Base-by-base conservation (phyloP, 2,888 invertebrate species). In the Andrena hattorfiana region DNA sequence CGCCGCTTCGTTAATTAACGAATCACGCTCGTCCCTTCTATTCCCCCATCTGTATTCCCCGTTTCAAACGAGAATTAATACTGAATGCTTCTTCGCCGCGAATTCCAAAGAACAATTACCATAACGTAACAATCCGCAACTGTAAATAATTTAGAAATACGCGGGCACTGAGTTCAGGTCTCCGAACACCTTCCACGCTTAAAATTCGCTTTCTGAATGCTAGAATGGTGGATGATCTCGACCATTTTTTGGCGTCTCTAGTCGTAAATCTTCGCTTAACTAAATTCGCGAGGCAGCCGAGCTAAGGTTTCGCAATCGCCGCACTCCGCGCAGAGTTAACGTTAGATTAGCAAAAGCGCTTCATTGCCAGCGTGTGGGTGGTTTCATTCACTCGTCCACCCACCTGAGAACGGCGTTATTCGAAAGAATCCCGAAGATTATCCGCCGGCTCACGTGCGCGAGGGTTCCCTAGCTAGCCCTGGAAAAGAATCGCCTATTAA, bases 341-440 rank as follows among this genome's bases (percentile, higher is more conserved):
- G 75, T 88, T 83, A 87, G 88, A 89, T 88, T 86, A 89, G 82
- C 87, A 79, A 81, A 75, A 76, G 72, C 81, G 85, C 79, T 78
- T 87, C 89, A 86, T 85, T 83, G 89, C 85, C 85, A 82, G 87
- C 81, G 79, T 84, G 88, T 89, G 89, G 88, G 88, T 67, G 78
- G 89, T 71, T 70, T 87, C 89, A 85, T 88, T 89, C 87, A 87
- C 74, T 87, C 81, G 77, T 84, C 88, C 89, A 83, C 84, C 89
- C 81, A 87, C 88, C 42, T 60, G 72, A 30, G 63, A 23, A 23
- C 76, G 26, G 69, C 56, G 66, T 83, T 81, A 75, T 77, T 83
- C 74, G 60, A 85, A 86, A 88, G 71, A 54, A 74, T 77, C 48
- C 42, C 72, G 86, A 87, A 87, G 88, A 80, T 87, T 88, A 88